Base-by-base conservation (phyloP, 2,113 vertebrate species). In the Anser cygnoides region DNA sequence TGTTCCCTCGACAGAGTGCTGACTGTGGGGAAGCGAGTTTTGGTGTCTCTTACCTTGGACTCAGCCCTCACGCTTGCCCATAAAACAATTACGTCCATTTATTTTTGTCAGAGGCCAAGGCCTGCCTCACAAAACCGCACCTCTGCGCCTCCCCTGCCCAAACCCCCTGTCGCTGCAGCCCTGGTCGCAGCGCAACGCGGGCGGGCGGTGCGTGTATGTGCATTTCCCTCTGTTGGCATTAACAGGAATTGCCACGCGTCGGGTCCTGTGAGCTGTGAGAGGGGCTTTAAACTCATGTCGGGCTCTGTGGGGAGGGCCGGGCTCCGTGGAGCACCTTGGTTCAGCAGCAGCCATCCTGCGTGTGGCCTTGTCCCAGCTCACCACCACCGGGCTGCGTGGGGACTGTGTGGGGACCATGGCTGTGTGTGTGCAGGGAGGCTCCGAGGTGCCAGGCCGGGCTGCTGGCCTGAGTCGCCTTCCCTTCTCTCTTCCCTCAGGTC, bases 401-500 rank as follows among this genome's bases (percentile, higher is more conserved):
- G 49, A 22, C 49, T 22, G 49, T 15, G 41, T 16, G 0, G n/a
- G 55, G 65, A 33, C 23, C 8, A 26, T 37, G 4, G 21, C 37
- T 66, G 3, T 62, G 52, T 1, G 3, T 5, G 14, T 0, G 0
- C 10, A 17, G 70, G 54, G 2, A 12, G 17, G 14, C 25, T 28
- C 37, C 1, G 6, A 84, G n/a, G 22, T 70, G 58, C 68, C 76
- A 49, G 72, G 79, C 52, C 39, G 58, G 41, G 50, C 59, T 80
- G 65, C 35, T 57, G 61, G 31, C 11, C 50, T 91, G 21, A 39
- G 26, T 28, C 80, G 63, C 68, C 87, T 25, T 57, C 66, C 78
- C 50, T 72, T 37, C 55, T 76, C 74, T 86, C 10, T 20, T 67
- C 33, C 41, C 91, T 50, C 97, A 99, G 99, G 99, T 99, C 86